These are phyloP conservation scores for Drosophila parabipectinata DNA, from an alignment of 1,140 invertebrate genomes.

Conservation along the genomic window DNA sequence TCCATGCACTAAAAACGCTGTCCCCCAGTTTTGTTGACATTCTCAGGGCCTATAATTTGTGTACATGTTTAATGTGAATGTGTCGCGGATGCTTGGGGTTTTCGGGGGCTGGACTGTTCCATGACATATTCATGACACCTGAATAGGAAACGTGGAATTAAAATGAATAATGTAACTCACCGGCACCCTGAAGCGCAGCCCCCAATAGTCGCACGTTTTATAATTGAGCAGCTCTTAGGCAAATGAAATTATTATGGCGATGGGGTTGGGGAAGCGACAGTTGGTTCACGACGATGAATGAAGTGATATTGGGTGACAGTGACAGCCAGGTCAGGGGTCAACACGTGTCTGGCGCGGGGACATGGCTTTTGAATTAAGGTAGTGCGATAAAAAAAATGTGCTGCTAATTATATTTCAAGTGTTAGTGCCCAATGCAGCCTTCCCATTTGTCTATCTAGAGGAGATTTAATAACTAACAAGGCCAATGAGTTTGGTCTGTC, in stretches of 20 bases:
- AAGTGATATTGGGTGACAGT: not conserved
- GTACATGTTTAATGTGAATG: constrained; percentile 33
- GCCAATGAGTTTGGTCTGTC: too few relatives aligned
- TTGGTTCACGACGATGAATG: constrained; percentile 7
- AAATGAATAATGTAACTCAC: constrained; percentile 59
- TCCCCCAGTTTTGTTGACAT: constrained; percentile 33
- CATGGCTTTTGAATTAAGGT: constrained; percentile 5
- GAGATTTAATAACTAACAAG: not conserved
- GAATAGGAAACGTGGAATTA: constrained; percentile 31
- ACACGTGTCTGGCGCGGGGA: not conserved
- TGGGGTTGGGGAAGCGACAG: constrained; percentile 20
- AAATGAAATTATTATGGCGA: constrained; percentile 46
- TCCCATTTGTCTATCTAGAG: not conserved
- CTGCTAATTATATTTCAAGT: constrained; percentile 5
- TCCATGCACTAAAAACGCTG: not conserved
- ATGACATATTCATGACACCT: constrained; percentile 48
- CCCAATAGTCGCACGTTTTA: constrained; percentile 38
- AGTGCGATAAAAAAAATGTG: not conserved
- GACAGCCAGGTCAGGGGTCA: constrained; percentile 16
- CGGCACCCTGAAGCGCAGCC: constrained; percentile 26
- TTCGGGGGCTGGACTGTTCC: constrained; percentile 6
- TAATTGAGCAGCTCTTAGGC: constrained; percentile 66
- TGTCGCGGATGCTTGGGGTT: constrained; percentile 13
- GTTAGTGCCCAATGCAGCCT: not conserved
- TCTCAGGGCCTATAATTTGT: constrained; percentile 53